Base-by-base conservation (phyloP, 2,797 vertebrate genomes). In the Microctenopoma stevenorrisi region DNA sequence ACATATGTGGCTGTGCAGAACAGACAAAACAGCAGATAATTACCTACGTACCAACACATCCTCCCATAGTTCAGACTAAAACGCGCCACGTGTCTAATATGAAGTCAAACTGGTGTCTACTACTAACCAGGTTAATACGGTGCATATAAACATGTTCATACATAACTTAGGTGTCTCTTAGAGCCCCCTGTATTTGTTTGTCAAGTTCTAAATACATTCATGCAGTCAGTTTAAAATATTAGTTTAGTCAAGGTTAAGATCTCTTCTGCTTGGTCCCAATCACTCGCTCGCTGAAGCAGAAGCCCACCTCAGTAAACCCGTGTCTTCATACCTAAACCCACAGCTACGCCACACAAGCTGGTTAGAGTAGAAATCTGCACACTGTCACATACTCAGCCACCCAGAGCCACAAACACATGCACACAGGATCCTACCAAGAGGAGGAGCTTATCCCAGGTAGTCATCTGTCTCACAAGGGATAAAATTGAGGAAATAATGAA, bases 401-500 rank as follows among this genome's bases (percentile, higher is more conserved):
- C 38, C 68, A 63, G 4, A 77, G 74, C 56, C 9, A 81, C 79
- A 88, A 52, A 84, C 76, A 78, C 77, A 84, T 77, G 67, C 75
- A 89, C 81, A 79, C 83, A 75, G 62, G 57, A 73, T 93, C 95
- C 94, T 96, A 97, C 96, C 95, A 95, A 94, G 64, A 90, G 80
- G 60, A 83, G 92, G 64, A 60, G 84, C 85, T 91, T 93, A 95
- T 94, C 81, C 88, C 88, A 92, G 92, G 90, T 92, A 85, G 94
- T 93, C 93, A 64, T 94, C 96, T 96, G 91, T 87, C 94, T 91
- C 80, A 83, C 83, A 88, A 72, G 83, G 89, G 71, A 91, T 63
- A 93, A 76, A 30, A 67, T 82, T 78, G 79, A 64, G 48, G 68
- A 60, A 57, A 65, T 64, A 47, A 74, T 33, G 28, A 9, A 8